These are phyloP conservation scores for Coracopsis vasa DNA, from an alignment of 2,113 vertebrate genomes.

Conservation along the genomic window DNA sequence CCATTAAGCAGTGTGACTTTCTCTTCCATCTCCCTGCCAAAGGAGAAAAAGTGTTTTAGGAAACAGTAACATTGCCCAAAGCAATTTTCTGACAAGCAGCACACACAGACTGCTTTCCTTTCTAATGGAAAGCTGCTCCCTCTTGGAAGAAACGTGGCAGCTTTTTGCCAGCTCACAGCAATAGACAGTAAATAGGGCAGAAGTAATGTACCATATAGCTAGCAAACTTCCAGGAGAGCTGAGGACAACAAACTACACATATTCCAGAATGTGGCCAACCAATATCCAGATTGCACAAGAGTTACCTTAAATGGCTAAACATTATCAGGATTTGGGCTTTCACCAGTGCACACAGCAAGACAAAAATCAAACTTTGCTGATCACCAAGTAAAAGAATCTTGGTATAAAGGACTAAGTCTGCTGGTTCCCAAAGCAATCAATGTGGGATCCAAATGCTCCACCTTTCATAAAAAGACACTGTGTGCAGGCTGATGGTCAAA, in stretches of 20 bases:
- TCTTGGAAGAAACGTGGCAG: neutral
- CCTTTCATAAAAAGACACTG: neutral
- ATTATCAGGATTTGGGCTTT: neutral
- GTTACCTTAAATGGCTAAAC: neutral
- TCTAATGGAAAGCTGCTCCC: neutral
- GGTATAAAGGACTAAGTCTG: neutral
- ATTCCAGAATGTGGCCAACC: neutral
- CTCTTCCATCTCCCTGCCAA: conserved; percentile 89
- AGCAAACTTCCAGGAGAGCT: neutral
- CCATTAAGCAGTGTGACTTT: conserved; percentile 90
- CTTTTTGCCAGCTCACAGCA: neutral
- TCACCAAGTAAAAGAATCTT: neutral
- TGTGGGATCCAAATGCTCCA: neutral
- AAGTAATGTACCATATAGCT: neutral
- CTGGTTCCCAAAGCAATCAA: neutral
- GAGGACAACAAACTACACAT: neutral
- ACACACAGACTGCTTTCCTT: neutral
- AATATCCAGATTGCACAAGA: neutral
- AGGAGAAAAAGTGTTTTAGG: conserved; percentile 40
- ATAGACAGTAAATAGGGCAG: conserved; percentile 14
- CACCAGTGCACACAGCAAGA: neutral
- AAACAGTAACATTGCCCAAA: neutral
- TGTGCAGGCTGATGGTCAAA: neutral
- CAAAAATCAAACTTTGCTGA: neutral
- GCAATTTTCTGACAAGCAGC: conserved; percentile 2